These are phyloP conservation scores for Bactericera cockerelli DNA, from an alignment of 1,140 invertebrate genomes.

Conservation along the genomic window DNA sequence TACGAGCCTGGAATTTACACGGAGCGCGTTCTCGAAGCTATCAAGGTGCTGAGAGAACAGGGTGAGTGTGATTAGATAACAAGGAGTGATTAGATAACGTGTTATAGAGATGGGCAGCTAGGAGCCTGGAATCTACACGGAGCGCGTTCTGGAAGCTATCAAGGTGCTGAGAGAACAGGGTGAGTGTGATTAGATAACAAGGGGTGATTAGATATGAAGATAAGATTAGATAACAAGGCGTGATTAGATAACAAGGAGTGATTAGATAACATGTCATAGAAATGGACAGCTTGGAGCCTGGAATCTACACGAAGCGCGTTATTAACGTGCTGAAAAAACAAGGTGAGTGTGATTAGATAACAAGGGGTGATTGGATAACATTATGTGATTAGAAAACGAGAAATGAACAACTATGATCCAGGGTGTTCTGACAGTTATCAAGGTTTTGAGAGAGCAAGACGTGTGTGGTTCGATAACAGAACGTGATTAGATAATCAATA, in stretches of 20 bases:
- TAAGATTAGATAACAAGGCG: too few relatives aligned
- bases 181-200: too few relatives aligned
- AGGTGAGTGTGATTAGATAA: constrained; percentile 45
- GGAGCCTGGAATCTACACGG: constrained; percentile 87
- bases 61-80: constrained; percentile 44
- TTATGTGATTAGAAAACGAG: constrained; percentile 33
- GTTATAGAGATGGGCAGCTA: constrained; percentile 99
- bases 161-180: constrained; percentile 84
- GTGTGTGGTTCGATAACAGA: too few relatives aligned
- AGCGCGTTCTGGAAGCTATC: constrained; percentile 85
- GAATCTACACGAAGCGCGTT: constrained; percentile 86
- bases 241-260: too few relatives aligned
- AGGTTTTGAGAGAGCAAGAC: constrained; percentile 36
- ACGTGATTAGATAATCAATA: too few relatives aligned
- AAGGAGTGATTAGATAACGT: too few relatives aligned
- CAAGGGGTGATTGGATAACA: too few relatives aligned
- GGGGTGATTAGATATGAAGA: too few relatives aligned
- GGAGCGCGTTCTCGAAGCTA: constrained; percentile 84
- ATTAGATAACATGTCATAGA: constrained; percentile 42
- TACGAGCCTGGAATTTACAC: constrained; percentile 91
- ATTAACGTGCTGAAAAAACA: constrained; percentile 83
- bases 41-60: constrained; percentile 81
- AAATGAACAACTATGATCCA: constrained; percentile 97
- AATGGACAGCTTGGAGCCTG: constrained; percentile 96
- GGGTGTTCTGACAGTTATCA: constrained; percentile 89